Conservation (phyloP, 2,888 invertebrate genomes). For the Oscheius sp. region DNA sequence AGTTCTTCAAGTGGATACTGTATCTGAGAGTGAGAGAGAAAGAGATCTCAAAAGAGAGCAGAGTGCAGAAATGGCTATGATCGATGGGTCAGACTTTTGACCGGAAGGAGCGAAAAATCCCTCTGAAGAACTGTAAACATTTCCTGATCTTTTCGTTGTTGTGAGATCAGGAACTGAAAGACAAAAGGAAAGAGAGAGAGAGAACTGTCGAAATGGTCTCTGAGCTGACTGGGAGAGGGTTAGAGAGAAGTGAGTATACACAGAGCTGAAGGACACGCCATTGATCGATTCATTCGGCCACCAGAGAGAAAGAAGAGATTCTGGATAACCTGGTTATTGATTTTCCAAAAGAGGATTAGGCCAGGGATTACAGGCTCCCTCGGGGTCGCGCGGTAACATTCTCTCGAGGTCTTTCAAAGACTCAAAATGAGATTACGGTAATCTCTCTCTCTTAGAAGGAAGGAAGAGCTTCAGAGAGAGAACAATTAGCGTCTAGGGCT, state of each 20-base stretch:
- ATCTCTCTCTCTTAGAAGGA: not conserved
- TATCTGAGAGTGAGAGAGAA: not conserved
- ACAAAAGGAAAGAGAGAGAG: slow-evolving; percentile 1
- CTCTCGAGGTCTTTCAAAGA: not conserved
- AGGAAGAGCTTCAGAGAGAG: slow-evolving; percentile 6
- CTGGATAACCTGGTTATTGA: not conserved
- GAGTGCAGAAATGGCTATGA: not conserved
- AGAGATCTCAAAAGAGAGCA: not conserved
- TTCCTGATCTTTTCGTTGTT: not conserved
- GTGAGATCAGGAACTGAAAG: not conserved
- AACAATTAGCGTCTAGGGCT: slow-evolving; percentile 21
- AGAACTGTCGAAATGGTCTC: not conserved
- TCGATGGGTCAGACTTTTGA: not conserved
- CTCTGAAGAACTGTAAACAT: not conserved
- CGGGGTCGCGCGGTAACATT: not conserved
- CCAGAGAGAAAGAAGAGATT: not conserved
- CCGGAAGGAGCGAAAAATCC: not conserved
- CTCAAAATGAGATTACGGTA: not conserved
- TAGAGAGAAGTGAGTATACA: slow-evolving; percentile 25
- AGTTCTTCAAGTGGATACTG: not conserved
- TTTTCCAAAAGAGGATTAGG: not conserved
- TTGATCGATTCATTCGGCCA: slow-evolving; percentile 19
- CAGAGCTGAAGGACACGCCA: slow-evolving; percentile 28
- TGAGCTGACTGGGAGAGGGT: slow-evolving; percentile 9
- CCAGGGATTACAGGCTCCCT: not conserved